These are phyloP conservation scores for Myathropa florea DNA, from an alignment of 2,888 invertebrate genomes.

Conservation along the genomic window DNA sequence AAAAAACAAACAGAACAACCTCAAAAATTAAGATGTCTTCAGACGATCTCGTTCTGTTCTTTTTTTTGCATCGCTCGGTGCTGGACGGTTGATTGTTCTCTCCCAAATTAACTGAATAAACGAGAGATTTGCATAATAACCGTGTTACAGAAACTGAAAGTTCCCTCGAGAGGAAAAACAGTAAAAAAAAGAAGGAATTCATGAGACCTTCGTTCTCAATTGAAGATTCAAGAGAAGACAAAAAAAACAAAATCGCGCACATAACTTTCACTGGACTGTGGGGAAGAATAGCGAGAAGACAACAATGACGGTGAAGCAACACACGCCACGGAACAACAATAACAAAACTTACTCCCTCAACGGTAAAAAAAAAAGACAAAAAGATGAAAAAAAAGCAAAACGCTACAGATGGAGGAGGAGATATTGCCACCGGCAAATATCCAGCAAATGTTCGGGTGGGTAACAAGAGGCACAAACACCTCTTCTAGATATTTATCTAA, in stretches of 20 bases:
- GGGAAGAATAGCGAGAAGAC: neutral
- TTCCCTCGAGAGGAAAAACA: conserved; percentile 17
- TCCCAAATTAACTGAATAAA: conserved; percentile 36
- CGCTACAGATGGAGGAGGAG: neutral
- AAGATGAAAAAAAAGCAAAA: neutral
- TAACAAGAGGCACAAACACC: conserved; percentile 35
- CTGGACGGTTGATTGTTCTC: neutral
- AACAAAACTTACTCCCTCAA: conserved; percentile 47
- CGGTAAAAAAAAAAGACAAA: neutral
- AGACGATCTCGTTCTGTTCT: neutral
- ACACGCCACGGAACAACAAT: neutral
- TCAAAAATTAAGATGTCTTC: conserved; percentile 23
- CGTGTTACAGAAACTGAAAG: conserved; percentile 60
- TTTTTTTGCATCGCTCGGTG: neutral
- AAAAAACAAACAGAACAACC: neutral
- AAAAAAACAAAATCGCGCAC: conserved; percentile 30
- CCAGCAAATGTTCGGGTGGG: conserved; percentile 11
- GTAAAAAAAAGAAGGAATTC: conserved; percentile 13
- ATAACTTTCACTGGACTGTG: conserved; percentile 62
- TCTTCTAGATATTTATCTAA: conserved; percentile 55
- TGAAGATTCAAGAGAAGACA: conserved; percentile 23
- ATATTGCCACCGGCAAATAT: conserved; percentile 35
- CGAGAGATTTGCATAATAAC: conserved; percentile 63
- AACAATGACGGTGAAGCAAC: conserved; percentile 10
- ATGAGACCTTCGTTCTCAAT: conserved; percentile 47